A percentile compares a stretch with the other conserved stretches of the same genome.
Conservation (phyloP, 2,113 vertebrate species). For the Polypterus senegalus region DNA sequence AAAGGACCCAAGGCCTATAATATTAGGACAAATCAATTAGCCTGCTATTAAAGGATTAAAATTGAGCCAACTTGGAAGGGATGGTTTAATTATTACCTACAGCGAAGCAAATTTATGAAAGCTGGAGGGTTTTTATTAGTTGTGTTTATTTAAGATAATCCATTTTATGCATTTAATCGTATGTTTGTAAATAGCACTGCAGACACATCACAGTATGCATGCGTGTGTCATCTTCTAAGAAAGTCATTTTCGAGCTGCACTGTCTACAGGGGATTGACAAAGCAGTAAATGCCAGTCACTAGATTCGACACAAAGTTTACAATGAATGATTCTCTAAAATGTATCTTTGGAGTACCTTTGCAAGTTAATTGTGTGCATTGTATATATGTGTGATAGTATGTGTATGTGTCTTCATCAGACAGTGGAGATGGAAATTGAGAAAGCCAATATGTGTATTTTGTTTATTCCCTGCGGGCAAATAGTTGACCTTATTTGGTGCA, state of each 20-base stretch:
- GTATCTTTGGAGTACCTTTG: no score
- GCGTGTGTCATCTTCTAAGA: slow-evolving; percentile 34
- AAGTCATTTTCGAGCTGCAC: slow-evolving; percentile 47
- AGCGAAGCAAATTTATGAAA: slow-evolving; percentile 42
- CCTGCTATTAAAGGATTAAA: slow-evolving; percentile 37
- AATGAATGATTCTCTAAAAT: no score
- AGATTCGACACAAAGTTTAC: no score
- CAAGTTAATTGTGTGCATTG: no score
- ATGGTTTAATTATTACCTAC: slow-evolving; percentile 55
- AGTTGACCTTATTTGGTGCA: no score
- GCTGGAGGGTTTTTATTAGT: slow-evolving; percentile 41
- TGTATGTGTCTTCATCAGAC: no score
- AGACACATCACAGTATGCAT: slow-evolving; percentile 38
- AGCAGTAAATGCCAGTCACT: slow-evolving; percentile 17
- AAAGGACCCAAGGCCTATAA: slow-evolving; percentile 36
- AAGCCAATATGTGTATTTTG: no score
- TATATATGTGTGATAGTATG: no score
- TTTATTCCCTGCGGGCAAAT: no score
- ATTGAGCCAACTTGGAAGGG: slow-evolving; percentile 47
- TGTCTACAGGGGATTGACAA: slow-evolving; percentile 22
- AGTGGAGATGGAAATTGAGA: no score
- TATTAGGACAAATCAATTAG: slow-evolving; percentile 59
- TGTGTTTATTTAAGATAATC: slow-evolving; percentile 52
- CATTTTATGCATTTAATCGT: slow-evolving; percentile 48
- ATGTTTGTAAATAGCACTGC: slow-evolving; percentile 35